phyloP scores from a whole-genome alignment of 2,797 vertebrate genomes.

The Chrosomus eos region DNA sequence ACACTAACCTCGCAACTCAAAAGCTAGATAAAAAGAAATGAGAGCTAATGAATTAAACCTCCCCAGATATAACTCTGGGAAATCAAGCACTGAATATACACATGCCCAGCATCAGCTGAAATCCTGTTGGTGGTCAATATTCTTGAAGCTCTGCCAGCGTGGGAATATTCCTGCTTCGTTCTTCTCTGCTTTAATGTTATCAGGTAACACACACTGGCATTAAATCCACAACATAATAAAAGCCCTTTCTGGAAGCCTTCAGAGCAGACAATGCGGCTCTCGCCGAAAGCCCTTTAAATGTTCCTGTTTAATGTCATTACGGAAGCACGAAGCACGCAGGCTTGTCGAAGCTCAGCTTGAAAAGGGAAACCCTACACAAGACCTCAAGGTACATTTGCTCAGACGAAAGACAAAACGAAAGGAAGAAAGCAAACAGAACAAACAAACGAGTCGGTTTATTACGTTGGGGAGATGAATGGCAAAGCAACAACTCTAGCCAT shows the following conservation, averaged over 20 bases:
- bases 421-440: constrained; percentile 66
- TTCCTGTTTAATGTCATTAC: constrained; percentile 84
- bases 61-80: constrained; percentile 78
- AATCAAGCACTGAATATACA: constrained; percentile 80
- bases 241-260: constrained; percentile 81
- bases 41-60: constrained; percentile 78
- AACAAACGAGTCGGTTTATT: constrained; percentile 78
- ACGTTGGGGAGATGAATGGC: constrained; percentile 73
- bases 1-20: constrained; percentile 63
- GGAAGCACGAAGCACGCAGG: constrained; percentile 72
- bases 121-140: constrained; percentile 84
- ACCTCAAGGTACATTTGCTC: constrained; percentile 82
- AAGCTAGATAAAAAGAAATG: constrained; percentile 75
- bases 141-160: constrained; percentile 78
- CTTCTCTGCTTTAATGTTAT: constrained; percentile 81
- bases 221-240: constrained; percentile 82
- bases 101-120: constrained; percentile 75
- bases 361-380: constrained; percentile 78
- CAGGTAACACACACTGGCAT: constrained; percentile 85
- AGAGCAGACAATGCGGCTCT: constrained; percentile 78
- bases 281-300: constrained; percentile 82
- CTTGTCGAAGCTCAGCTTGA: constrained; percentile 68
- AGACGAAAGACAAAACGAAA: constrained; percentile 67
- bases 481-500: constrained; percentile 78
- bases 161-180: constrained; percentile 71